Evolutionary conservation across 2,888 invertebrate genomes (phyloP).

Genomic region (Acheta domesticus): DNA sequence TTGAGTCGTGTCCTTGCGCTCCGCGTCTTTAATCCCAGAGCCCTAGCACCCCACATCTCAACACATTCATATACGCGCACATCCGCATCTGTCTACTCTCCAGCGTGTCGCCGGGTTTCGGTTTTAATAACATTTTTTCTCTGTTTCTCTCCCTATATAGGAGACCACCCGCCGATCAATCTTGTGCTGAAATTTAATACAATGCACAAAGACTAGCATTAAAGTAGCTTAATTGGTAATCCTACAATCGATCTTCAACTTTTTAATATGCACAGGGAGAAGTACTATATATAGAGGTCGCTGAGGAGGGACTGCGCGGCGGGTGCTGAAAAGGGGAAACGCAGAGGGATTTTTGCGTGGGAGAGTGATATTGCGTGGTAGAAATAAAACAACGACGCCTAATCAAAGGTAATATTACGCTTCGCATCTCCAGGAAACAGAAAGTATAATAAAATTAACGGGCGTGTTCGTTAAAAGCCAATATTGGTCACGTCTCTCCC

Average conservation of each 20-base stretch:
- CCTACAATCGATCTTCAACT: constrained; percentile 34
- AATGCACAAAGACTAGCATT: constrained; percentile 34
- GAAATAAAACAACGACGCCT: not conserved
- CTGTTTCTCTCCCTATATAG: constrained; percentile 21
- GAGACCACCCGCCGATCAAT: constrained; percentile 30
- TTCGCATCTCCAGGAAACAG: constrained; percentile 18
- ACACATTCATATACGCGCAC: not conserved
- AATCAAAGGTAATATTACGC: constrained; percentile 11
- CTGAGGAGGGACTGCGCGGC: not conserved
- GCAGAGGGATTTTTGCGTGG: constrained; percentile 7
- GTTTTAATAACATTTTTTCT: constrained; percentile 32
- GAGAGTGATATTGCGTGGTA: constrained; percentile 7
- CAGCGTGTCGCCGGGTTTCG: constrained; percentile 22
- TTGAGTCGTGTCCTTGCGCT: not conserved
- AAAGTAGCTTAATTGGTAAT: constrained; percentile 34
- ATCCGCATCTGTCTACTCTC: not conserved
- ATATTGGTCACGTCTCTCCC: constrained; percentile 3
- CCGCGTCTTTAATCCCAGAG: not conserved
- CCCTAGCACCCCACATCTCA: not conserved
- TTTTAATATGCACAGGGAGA: constrained; percentile 33
- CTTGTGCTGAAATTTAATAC: constrained; percentile 35
- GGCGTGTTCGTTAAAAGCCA: constrained; percentile 11
- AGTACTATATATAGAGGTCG: not conserved
- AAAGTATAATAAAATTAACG: constrained; percentile 18
- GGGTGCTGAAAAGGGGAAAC: not conserved